Percentiles rank a stretch among this genome's conserved stretches.
phyloP scores from a whole-genome alignment of 2,888 invertebrate genomes.

The Pristionchus entomophagus region DNA sequence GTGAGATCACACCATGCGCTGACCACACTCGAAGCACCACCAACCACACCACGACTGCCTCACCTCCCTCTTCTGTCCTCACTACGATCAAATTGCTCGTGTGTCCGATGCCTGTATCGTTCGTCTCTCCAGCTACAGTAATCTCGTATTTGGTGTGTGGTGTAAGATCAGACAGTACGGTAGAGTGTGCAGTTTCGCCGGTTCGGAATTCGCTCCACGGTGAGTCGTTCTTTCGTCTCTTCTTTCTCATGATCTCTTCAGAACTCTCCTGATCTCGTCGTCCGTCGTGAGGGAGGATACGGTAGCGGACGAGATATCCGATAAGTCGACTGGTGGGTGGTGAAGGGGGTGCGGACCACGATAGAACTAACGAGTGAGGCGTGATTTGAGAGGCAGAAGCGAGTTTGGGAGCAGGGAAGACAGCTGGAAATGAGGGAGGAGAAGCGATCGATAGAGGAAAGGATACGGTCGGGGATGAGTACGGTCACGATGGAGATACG shows the following conservation, averaged over 20 bases:
- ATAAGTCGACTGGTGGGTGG: not conserved
- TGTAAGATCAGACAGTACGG: slow-evolving; percentile 55
- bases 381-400: slow-evolving; percentile 14
- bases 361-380: slow-evolving; percentile 27
- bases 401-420: slow-evolving; percentile 40
- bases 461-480: not conserved
- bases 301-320: slow-evolving; percentile 44
- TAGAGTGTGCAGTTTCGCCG: slow-evolving; percentile 50
- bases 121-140: slow-evolving; percentile 94
- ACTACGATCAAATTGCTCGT: slow-evolving; percentile 91
- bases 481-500: slow-evolving; percentile 44
- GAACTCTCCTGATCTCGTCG: not conserved
- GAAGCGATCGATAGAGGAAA: not conserved
- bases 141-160: slow-evolving; percentile 89
- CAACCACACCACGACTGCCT: slow-evolving; percentile 77
- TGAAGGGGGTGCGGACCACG: slow-evolving; percentile 31
- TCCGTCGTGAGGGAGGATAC: slow-evolving; percentile 22
- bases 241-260: slow-evolving; percentile 35
- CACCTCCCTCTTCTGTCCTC: slow-evolving; percentile 98
- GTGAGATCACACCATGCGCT: slow-evolving; percentile 32
- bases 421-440: slow-evolving; percentile 25
- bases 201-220: slow-evolving; percentile 11
- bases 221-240: slow-evolving; percentile 27
- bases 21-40: slow-evolving; percentile 31
- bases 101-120: slow-evolving; percentile 91